A percentile compares a stretch with the other conserved stretches of the same genome.
Conservation (phyloP, 1,140 invertebrate species). For the Trigoniulus corallinus region DNA sequence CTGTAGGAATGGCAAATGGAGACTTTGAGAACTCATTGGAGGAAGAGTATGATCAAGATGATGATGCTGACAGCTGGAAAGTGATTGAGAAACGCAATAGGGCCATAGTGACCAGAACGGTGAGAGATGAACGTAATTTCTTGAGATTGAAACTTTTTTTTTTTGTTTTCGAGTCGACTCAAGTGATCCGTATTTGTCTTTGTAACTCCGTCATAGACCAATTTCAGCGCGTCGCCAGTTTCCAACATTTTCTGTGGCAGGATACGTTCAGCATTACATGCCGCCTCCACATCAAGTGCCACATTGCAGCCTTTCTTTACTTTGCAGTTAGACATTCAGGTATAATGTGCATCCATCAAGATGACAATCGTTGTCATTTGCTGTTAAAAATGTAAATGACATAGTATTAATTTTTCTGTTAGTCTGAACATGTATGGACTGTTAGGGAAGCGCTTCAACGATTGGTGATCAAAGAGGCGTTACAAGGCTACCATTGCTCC, state of each 20-base stretch:
- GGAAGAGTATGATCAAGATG: background rate
- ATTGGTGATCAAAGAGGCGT: conserved; percentile 55
- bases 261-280: conserved; percentile 46
- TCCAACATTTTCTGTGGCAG: conserved; percentile 84
- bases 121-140: conserved; percentile 11
- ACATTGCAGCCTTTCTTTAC: conserved; percentile 84
- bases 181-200: no score
- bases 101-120: conserved; percentile 58
- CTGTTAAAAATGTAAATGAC: conserved; percentile 2
- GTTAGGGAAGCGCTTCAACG: conserved; percentile 73
- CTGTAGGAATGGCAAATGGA: background rate
- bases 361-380: background rate
- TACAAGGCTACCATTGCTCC: conserved; percentile 66
- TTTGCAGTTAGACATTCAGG: conserved; percentile 83
- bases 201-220: conserved; percentile 39
- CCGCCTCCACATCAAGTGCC: conserved; percentile 13
- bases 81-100: conserved; percentile 75
- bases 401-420: conserved; percentile 19
- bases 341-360: no score
- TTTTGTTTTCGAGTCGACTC: no score
- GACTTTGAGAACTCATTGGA: background rate
- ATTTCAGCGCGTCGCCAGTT: conserved; percentile 66
- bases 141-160: conserved; percentile 7
- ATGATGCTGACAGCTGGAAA: conserved; percentile 32
- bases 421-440: conserved; percentile 45